These are phyloP conservation scores for Mythimna impura DNA, from an alignment of 2,888 invertebrate genomes.

Conservation along the genomic window DNA sequence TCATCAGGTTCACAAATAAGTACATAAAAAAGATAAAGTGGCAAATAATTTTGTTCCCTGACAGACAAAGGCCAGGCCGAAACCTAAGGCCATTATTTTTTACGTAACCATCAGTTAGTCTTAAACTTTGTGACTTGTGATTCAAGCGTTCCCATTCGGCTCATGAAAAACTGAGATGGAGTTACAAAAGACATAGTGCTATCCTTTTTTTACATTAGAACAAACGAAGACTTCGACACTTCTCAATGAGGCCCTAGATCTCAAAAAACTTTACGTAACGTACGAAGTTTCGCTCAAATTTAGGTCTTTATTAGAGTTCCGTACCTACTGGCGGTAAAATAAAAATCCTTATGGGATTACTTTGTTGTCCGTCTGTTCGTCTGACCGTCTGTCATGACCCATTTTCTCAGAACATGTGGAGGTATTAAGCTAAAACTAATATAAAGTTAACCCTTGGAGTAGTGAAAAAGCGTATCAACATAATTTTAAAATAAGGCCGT, in stretches of 20 bases:
- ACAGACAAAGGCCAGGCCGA: slow-evolving; percentile 13
- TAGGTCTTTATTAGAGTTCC: no score
- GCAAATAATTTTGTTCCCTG: slow-evolving; percentile 15
- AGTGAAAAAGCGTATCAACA: no score
- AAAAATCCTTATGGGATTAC: no score
- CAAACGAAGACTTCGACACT: slow-evolving; percentile 2
- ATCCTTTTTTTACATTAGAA: slow-evolving; percentile 6
- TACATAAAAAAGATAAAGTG: slow-evolving; percentile 21
- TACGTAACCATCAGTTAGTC: slow-evolving; percentile 24
- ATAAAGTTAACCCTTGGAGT: no score
- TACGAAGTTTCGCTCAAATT: no score
- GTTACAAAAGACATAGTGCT: background rate
- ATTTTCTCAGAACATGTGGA: no score
- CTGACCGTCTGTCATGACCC: no score
- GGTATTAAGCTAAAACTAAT: no score
- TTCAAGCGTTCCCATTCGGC: slow-evolving; percentile 12
- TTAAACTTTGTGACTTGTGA: slow-evolving; percentile 18
- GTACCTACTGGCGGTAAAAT: no score
- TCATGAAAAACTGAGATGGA: background rate
- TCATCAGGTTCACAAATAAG: slow-evolving; percentile 34
- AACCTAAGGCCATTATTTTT: slow-evolving; percentile 42
- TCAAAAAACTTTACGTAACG: slow-evolving; percentile 3
- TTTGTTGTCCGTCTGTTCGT: no score
- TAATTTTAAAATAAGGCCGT: no score
- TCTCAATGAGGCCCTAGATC: background rate